Percentiles rank a stretch among this genome's conserved stretches.
Conservation (phyloP, 2,888 invertebrate genomes). For the Hetaerina titia region DNA sequence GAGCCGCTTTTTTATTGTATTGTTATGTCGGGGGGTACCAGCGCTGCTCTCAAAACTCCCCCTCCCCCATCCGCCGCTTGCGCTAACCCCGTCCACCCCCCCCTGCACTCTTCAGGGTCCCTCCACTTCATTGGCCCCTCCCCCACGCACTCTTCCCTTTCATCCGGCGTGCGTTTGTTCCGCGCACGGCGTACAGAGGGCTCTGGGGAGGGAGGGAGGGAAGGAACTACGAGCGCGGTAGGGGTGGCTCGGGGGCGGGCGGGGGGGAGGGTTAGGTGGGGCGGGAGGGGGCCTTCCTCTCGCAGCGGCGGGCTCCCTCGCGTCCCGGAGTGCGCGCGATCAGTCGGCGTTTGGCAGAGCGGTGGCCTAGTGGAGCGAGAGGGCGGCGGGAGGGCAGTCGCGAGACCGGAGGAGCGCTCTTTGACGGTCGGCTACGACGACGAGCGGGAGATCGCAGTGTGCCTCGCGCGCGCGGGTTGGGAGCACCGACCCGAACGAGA, state of each 20-base stretch:
- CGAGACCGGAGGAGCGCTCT: background rate
- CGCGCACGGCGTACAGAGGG: constrained; percentile 57
- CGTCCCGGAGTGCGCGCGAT: background rate
- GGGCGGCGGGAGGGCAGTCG: background rate
- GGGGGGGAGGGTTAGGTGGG: background rate
- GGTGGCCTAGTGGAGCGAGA: background rate
- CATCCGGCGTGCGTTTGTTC: constrained; percentile 54
- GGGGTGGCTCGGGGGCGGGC: background rate
- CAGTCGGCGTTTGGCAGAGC: background rate
- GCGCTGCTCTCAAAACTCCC: background rate
- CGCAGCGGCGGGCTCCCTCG: background rate
- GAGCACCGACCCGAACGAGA: background rate
- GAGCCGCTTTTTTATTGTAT: background rate
- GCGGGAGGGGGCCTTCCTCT: background rate
- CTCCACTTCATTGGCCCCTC: background rate
- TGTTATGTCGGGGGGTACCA: background rate
- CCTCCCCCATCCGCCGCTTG: background rate
- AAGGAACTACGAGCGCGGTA: background rate
- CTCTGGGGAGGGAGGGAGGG: background rate
- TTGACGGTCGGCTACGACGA: background rate
- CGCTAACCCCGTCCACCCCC: background rate
- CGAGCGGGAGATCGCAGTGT: background rate
- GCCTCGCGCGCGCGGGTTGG: background rate
- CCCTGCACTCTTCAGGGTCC: background rate
- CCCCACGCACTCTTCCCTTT: background rate